Evolutionary conservation across 23 tunicate species (phyloP).

Genomic region (Ciona savignyi): DNA sequence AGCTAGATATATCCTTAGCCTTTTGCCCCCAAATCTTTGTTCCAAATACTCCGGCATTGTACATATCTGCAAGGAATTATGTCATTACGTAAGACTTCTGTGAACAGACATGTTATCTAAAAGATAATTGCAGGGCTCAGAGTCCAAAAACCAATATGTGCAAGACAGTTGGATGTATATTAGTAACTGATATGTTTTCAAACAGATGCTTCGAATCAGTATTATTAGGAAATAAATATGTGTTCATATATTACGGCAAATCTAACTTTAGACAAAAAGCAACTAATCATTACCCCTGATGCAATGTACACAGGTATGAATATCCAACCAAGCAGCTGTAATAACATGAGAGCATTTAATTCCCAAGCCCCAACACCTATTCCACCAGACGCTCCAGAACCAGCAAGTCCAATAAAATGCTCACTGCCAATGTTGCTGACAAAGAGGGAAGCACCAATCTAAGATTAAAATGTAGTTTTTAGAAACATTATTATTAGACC

Average conservation of each 20-base stretch:
- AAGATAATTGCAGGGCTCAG: too few species aligned
- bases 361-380: constrained; percentile 81
- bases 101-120: too few species aligned
- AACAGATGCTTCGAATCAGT: too few species aligned
- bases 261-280: too few species aligned
- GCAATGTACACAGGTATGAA: constrained; percentile 84
- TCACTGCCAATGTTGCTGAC: constrained; percentile 80
- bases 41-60: constrained; percentile 60
- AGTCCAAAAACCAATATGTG: too few species aligned
- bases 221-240: too few species aligned
- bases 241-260: too few species aligned
- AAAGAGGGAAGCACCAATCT: constrained; percentile 68
- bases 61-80: constrained; percentile 22
- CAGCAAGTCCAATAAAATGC: constrained; percentile 76
- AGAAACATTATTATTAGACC: too few species aligned
- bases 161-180: too few species aligned
- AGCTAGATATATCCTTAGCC: constrained; percentile 41
- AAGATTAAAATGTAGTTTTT: too few species aligned
- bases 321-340: constrained; percentile 69
- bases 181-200: too few species aligned
- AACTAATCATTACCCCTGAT: constrained; percentile 91
- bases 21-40: constrained; percentile 31
- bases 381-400: constrained; percentile 83
- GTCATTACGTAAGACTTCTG: too few species aligned
- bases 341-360: constrained; percentile 61